A percentile compares a stretch with the other conserved stretches of the same genome.
These are phyloP conservation scores for Fissipunctia ypsillon DNA, from an alignment of 2,888 invertebrate species.

Conservation along the genomic window DNA sequence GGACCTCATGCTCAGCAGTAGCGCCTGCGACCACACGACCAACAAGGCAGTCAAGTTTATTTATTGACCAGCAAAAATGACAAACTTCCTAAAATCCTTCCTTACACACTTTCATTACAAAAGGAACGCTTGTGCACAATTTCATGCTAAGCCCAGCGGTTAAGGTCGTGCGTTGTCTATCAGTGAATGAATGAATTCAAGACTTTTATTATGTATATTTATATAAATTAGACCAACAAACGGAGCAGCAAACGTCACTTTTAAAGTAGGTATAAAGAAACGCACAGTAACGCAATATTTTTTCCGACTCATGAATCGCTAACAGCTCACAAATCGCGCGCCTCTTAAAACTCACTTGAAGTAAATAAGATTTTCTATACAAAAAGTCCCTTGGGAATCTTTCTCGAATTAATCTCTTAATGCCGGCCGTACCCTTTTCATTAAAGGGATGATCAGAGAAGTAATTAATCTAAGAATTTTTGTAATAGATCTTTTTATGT, in stretches of 20 bases:
- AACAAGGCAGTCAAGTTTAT: too few species aligned
- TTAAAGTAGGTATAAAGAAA: constrained; percentile 7
- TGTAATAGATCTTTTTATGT: constrained; percentile 55
- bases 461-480: constrained; percentile 81
- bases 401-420: constrained; percentile 87
- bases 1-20: too few species aligned
- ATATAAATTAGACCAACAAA: not conserved
- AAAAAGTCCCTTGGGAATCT: constrained; percentile 83
- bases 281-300: not conserved
- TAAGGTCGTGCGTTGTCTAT: too few species aligned
- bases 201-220: too few species aligned
- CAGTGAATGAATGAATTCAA: too few species aligned
- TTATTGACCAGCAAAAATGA: too few species aligned
- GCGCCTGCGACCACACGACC: too few species aligned
- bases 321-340: constrained; percentile 48
- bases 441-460: constrained; percentile 79
- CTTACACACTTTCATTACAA: too few species aligned
- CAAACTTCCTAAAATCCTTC: too few species aligned
- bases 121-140: too few species aligned
- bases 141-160: too few species aligned
- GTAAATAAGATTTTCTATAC: constrained; percentile 88
- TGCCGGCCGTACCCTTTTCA: constrained; percentile 82
- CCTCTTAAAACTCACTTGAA: constrained; percentile 76
- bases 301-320: constrained; percentile 22
- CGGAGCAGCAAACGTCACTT: not conserved